Conservation (phyloP, 2,797 vertebrate genomes). For the Agapornis canus region DNA sequence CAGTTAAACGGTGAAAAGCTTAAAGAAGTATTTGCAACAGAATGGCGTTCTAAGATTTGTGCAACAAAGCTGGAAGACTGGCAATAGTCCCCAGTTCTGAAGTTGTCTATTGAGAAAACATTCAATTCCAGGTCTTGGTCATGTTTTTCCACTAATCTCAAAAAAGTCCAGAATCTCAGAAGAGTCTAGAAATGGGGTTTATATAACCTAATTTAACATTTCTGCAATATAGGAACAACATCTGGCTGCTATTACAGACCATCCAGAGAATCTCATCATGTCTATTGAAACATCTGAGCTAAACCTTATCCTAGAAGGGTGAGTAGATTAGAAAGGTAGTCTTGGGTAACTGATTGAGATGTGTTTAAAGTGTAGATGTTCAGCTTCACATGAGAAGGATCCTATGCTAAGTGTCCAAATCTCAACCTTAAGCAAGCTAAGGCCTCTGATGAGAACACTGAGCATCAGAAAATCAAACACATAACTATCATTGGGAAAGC, state of each 20-base stretch:
- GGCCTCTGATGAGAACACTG: neutral
- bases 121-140: neutral
- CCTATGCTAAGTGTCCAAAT: neutral
- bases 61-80: neutral
- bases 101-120: neutral
- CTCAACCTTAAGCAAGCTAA: neutral
- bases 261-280: neutral
- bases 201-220: neutral
- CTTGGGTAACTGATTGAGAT: neutral
- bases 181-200: neutral
- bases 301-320: neutral
- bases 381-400: neutral
- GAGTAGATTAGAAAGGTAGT: neutral
- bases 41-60: neutral
- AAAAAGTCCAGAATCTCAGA: neutral
- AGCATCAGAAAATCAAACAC: neutral
- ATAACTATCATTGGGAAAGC: neutral
- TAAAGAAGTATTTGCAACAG: neutral
- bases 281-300: neutral
- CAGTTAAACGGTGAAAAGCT: neutral
- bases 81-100: neutral
- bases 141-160: neutral
- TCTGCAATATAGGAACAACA: neutral
- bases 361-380: neutral
- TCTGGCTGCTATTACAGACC: neutral